A percentile compares a stretch with the other conserved stretches of the same genome.
Evolutionary conservation across 2,888 invertebrate species (phyloP).

Genomic region (Diachrysia chrysitis): DNA sequence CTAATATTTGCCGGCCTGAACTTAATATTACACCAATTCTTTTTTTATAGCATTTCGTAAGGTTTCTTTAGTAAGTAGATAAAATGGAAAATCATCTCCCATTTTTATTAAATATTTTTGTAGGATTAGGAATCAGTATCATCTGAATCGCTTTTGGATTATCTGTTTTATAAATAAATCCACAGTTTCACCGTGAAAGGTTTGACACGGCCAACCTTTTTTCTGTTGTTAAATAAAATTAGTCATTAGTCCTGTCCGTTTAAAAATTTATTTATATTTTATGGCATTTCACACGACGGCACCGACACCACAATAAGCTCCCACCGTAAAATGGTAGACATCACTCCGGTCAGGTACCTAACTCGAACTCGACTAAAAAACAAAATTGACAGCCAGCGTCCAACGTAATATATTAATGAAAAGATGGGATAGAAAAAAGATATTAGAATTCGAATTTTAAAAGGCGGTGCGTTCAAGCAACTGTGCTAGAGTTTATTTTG

Average conservation of each 20-base stretch:
- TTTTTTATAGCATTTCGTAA: not conserved
- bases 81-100: too few species aligned
- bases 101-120: not conserved
- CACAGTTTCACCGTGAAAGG: slow-evolving; percentile 15
- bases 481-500: slow-evolving; percentile 84
- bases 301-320: slow-evolving; percentile 68
- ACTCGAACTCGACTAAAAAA: slow-evolving; percentile 69
- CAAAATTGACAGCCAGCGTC: slow-evolving; percentile 81
- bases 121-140: not conserved
- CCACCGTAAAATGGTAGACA: slow-evolving; percentile 75
- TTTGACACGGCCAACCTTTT: slow-evolving; percentile 25
- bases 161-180: slow-evolving; percentile 12
- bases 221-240: slow-evolving; percentile 47
- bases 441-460: slow-evolving; percentile 83
- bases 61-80: not conserved
- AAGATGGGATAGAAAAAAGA: slow-evolving; percentile 83
- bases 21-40: slow-evolving; percentile 6
- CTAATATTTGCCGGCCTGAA: slow-evolving; percentile 9
- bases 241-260: slow-evolving; percentile 52
- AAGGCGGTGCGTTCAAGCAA: slow-evolving; percentile 85
- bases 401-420: slow-evolving; percentile 88
- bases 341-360: slow-evolving; percentile 73
- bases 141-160: not conserved
- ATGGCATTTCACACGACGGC: slow-evolving; percentile 68
- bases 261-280: slow-evolving; percentile 66